A percentile compares a stretch with the other conserved stretches of the same genome.
Conservation (phyloP, 2,888 invertebrate genomes). For the Aricia artaxerxes region DNA sequence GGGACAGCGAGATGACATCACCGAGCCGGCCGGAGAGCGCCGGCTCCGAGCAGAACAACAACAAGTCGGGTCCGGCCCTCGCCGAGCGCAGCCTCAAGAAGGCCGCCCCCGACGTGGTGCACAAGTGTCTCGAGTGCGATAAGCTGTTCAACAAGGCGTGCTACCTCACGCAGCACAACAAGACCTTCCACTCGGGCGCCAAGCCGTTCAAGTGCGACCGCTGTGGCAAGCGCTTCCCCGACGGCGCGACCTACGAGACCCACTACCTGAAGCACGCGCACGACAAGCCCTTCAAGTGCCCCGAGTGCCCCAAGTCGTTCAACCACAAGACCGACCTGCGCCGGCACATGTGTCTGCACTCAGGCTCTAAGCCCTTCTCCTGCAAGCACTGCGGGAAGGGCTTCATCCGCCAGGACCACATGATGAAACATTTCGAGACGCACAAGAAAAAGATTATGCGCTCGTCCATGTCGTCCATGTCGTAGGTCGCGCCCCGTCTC, state of each 20-base stretch:
- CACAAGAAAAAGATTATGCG: conserved; percentile 83
- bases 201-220: conserved; percentile 91
- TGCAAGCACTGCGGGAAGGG: conserved; percentile 92
- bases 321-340: conserved; percentile 94
- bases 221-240: conserved; percentile 92
- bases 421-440: conserved; percentile 92
- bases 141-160: conserved; percentile 92
- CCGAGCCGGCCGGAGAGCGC: conserved; percentile 75
- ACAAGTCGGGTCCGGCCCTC: conserved; percentile 69
- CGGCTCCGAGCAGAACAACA: conserved; percentile 67
- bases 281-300: conserved; percentile 93
- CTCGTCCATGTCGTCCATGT: conserved; percentile 51
- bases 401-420: conserved; percentile 94
- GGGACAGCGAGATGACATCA: conserved; percentile 67
- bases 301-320: conserved; percentile 91
- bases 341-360: conserved; percentile 92
- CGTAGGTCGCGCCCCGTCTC: conserved; percentile 2
- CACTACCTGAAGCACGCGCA: conserved; percentile 89
- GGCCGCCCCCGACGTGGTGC: conserved; percentile 57
- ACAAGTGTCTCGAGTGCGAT: conserved; percentile 90
- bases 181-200: conserved; percentile 92
- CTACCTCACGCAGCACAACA: conserved; percentile 94
- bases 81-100: conserved; percentile 69
- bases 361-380: conserved; percentile 90
- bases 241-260: conserved; percentile 84